These are phyloP conservation scores for Papilio polytes DNA, from an alignment of 1,140 invertebrate species.

Conservation along the genomic window DNA sequence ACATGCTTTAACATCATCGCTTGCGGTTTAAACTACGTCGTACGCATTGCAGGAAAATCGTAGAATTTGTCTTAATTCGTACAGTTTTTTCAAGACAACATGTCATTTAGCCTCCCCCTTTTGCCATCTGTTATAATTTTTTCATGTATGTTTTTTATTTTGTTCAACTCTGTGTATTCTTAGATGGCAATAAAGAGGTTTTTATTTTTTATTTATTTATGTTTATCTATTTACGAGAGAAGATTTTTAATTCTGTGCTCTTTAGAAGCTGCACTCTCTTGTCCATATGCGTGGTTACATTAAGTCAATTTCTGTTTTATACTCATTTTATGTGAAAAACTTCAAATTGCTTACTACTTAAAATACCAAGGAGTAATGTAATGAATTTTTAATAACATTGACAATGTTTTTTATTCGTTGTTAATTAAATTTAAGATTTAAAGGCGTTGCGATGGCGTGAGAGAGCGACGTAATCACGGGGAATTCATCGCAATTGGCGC, in stretches of 20 bases:
- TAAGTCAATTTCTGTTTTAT: neutral
- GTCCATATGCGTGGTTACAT: neutral
- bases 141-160: too few species aligned
- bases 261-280: neutral
- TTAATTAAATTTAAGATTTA: slow-evolving; percentile 13
- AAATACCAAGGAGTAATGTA: neutral
- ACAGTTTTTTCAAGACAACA: neutral
- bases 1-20: neutral
- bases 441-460: slow-evolving; percentile 1
- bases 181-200: too few species aligned
- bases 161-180: too few species aligned
- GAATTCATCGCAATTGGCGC: slow-evolving; percentile 5
- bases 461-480: neutral
- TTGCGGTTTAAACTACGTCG: neutral
- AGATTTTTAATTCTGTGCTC: neutral
- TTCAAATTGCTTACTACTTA: neutral
- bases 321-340: neutral
- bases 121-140: too few species aligned
- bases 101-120: too few species aligned
- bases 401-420: neutral
- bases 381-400: slow-evolving; percentile 12
- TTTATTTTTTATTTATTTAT: too few species aligned
- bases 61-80: neutral
- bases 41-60: neutral
- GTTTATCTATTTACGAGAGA: neutral